A percentile compares a stretch with the other conserved stretches of the same genome.
phyloP scores from a whole-genome alignment of 2,888 invertebrate genomes.

The Gibbula magus region DNA sequence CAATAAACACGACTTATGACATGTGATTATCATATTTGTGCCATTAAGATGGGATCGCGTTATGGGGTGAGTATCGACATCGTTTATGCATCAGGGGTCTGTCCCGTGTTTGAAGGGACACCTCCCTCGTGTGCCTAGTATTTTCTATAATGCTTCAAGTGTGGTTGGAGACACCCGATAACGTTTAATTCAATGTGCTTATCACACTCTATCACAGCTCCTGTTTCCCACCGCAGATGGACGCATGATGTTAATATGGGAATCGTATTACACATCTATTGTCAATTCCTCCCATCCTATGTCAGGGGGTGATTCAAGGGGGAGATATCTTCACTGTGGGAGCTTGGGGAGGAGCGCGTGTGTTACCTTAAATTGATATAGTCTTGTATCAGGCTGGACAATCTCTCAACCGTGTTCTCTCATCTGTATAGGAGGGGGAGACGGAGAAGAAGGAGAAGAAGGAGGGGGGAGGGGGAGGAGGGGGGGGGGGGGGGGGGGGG shows the following conservation, averaged over 20 bases:
- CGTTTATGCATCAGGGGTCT: no score
- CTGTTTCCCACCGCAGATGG: slow-evolving; percentile 5
- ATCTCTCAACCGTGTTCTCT: no score
- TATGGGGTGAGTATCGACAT: no score
- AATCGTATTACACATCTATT: slow-evolving; percentile 6
- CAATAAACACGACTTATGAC: background rate
- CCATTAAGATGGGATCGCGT: background rate
- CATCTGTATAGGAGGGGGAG: no score
- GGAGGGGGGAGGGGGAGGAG: no score
- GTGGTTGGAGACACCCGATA: background rate
- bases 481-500: no score
- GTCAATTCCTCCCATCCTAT: slow-evolving; percentile 1
- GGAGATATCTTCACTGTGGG: slow-evolving; percentile 8
- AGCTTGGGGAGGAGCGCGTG: background rate
- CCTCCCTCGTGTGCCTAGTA: background rate
- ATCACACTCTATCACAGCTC: background rate
- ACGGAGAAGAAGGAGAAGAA: no score
- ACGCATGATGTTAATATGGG: slow-evolving; percentile 10
- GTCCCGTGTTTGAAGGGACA: background rate
- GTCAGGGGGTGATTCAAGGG: background rate
- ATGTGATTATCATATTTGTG: background rate
- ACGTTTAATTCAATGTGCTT: slow-evolving; percentile 8
- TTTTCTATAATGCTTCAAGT: background rate
- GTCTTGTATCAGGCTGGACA: background rate
- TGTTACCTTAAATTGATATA: slow-evolving; percentile 16